Conservation (phyloP, 2,888 invertebrate species). For the Cactoblastis cactorum region DNA sequence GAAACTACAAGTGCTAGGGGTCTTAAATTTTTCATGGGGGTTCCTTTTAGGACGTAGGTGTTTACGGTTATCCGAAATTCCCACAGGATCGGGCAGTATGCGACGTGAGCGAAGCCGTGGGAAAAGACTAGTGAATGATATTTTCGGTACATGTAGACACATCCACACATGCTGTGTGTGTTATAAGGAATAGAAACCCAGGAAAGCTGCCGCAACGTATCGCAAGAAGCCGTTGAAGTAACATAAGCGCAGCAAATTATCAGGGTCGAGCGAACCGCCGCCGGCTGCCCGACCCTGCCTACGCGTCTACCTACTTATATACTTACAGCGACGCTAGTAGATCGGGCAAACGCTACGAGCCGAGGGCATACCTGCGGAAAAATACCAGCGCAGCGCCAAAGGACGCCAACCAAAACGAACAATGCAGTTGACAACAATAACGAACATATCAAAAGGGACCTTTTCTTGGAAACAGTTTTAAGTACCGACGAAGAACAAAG, state of each 20-base stretch:
- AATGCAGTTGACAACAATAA: conserved; percentile 32
- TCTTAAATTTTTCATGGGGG: too few species aligned
- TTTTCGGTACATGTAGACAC: conserved; percentile 21
- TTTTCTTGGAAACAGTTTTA: conserved; percentile 43
- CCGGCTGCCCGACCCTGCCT: conserved; percentile 57
- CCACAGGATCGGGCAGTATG: too few species aligned
- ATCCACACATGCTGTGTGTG: conserved; percentile 29
- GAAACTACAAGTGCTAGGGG: too few species aligned
- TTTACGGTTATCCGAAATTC: too few species aligned
- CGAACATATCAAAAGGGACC: conserved; percentile 28
- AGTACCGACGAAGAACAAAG: conserved; percentile 14
- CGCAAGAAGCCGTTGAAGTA: conserved; percentile 78
- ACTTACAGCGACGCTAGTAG: conserved; percentile 34
- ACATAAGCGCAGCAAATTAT: conserved; percentile 77
- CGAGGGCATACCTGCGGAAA: conserved; percentile 50
- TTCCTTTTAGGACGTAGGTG: too few species aligned
- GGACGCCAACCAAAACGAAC: conserved; percentile 41
- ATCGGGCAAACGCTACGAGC: conserved; percentile 48
- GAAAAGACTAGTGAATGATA: too few species aligned
- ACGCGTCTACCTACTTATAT: conserved; percentile 53
- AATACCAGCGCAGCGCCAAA: conserved; percentile 59
- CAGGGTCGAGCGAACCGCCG: conserved; percentile 68
- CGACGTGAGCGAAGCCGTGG: too few species aligned
- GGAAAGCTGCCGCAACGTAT: conserved; percentile 61
- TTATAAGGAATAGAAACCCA: conserved; percentile 56